phyloP scores from a whole-genome alignment of 2,113 vertebrate species.

The Eira barbara region DNA sequence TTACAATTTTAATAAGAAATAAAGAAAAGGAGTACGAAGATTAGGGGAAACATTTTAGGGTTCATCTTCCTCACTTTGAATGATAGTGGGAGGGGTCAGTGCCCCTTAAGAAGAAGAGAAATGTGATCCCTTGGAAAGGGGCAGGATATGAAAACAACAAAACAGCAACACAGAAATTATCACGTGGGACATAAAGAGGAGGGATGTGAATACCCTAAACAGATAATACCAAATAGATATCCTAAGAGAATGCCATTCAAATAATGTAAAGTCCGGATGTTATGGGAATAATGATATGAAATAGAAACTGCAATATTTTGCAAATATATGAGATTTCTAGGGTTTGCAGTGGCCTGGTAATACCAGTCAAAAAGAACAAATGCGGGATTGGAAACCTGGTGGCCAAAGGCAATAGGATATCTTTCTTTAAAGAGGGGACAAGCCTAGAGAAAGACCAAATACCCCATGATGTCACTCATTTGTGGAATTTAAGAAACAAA shows the following conservation, averaged over 20 bases:
- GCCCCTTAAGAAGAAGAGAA: constrained; percentile 12
- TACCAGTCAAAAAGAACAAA: neutral
- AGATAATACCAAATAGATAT: neutral
- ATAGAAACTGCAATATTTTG: neutral
- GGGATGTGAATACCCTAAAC: neutral
- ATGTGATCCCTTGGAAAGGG: neutral
- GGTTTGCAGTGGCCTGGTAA: neutral
- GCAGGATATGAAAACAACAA: constrained; percentile 32
- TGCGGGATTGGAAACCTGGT: neutral
- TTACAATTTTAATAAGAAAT: constrained; percentile 73
- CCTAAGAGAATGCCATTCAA: neutral
- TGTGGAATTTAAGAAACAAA: neutral
- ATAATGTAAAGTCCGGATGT: neutral
- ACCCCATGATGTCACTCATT: neutral
- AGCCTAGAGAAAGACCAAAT: neutral
- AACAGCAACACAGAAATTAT: neutral
- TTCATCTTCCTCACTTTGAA: constrained; percentile 46
- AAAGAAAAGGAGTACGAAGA: constrained; percentile 48
- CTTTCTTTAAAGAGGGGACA: neutral
- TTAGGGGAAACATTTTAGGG: neutral
- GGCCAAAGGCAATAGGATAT: neutral
- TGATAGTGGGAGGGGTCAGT: neutral
- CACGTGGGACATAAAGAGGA: neutral
- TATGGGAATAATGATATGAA: neutral
- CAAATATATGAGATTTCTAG: neutral